Percentiles rank a stretch among this genome's conserved stretches.
Evolutionary conservation across 2,113 vertebrate species (phyloP).

Genomic region (Nansenia antarctica): DNA sequence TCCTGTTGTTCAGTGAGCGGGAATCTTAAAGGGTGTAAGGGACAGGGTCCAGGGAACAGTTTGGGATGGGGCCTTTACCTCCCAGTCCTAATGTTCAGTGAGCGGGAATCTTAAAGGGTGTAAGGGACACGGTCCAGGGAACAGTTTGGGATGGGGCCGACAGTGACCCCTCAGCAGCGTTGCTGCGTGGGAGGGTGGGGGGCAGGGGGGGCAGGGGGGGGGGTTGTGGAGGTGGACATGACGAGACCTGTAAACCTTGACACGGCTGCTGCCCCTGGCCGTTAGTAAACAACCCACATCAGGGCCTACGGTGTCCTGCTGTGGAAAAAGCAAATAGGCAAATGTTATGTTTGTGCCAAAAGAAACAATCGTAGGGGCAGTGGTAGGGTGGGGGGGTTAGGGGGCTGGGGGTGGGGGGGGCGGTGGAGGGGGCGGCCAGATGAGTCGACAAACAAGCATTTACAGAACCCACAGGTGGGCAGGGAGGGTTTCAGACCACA

Average conservation of each 20-base stretch:
- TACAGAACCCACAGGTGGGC: not conserved
- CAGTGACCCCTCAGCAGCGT: not conserved
- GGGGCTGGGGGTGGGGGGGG: no score
- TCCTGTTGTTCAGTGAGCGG: no score
- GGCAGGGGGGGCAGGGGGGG: no score
- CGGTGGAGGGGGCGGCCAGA: not conserved
- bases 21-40: no score
- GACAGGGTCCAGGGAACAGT: no score
- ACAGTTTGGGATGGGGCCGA: not conserved
- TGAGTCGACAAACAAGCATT: constrained; percentile 11
- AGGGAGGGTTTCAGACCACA: constrained; percentile 12
- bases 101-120: not conserved
- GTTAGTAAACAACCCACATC: constrained; percentile 1
- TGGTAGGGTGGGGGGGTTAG: constrained; percentile 28
- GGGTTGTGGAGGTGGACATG: constrained; percentile 29
- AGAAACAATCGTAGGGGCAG: constrained; percentile 36
- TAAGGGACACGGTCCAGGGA: not conserved
- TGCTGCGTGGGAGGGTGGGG: not conserved
- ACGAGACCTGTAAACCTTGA: constrained; percentile 15
- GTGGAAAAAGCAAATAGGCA: constrained; percentile 21
- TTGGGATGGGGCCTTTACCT: not conserved
- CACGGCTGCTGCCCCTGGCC: constrained; percentile 10
- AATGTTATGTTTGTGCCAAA: constrained; percentile 28
- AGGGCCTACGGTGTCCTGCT: not conserved
- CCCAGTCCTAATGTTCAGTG: not conserved